Evolutionary conservation across 2,797 vertebrate genomes (phyloP).

Genomic region (Lagodon rhomboides): DNA sequence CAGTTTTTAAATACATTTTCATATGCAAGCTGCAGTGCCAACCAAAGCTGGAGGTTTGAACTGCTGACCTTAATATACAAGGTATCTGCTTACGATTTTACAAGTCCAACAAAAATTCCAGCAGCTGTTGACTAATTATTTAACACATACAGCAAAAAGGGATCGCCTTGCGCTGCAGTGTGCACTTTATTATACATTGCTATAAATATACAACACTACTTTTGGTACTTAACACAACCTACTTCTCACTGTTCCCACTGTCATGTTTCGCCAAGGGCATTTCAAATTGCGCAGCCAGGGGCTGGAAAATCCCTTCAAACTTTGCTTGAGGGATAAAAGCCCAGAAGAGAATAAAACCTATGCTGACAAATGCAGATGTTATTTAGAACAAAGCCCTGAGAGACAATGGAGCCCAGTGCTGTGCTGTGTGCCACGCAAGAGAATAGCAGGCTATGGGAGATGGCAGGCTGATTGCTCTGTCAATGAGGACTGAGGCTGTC

Average conservation of each 20-base stretch:
- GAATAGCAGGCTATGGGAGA: slow-evolving; percentile 74
- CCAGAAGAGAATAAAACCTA: slow-evolving; percentile 67
- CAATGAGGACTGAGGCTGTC: slow-evolving; percentile 75
- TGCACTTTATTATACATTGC: slow-evolving; percentile 18
- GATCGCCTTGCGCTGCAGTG: slow-evolving; percentile 2
- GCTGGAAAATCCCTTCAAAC: slow-evolving; percentile 82
- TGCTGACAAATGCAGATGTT: slow-evolving; percentile 84
- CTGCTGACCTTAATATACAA: neutral
- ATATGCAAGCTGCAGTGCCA: neutral
- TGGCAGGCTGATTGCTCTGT: slow-evolving; percentile 79
- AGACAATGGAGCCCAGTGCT: slow-evolving; percentile 75
- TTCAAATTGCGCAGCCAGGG: slow-evolving; percentile 58
- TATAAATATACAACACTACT: slow-evolving; percentile 20
- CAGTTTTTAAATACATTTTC: neutral
- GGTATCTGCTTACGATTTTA: neutral
- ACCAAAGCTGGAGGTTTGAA: neutral
- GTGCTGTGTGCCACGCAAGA: slow-evolving; percentile 57
- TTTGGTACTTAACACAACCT: slow-evolving; percentile 39
- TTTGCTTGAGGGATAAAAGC: slow-evolving; percentile 70
- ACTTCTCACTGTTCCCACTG: slow-evolving; percentile 43
- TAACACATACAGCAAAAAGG: slow-evolving; percentile 11
- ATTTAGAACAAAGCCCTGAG: slow-evolving; percentile 76
- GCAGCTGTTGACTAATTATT: too few species aligned
- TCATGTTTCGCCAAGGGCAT: slow-evolving; percentile 75
- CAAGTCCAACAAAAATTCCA: neutral